A percentile compares a stretch with the other conserved stretches of the same genome.
Conservation (phyloP, 2,113 vertebrate species). For the Formicarius rufipectus region DNA sequence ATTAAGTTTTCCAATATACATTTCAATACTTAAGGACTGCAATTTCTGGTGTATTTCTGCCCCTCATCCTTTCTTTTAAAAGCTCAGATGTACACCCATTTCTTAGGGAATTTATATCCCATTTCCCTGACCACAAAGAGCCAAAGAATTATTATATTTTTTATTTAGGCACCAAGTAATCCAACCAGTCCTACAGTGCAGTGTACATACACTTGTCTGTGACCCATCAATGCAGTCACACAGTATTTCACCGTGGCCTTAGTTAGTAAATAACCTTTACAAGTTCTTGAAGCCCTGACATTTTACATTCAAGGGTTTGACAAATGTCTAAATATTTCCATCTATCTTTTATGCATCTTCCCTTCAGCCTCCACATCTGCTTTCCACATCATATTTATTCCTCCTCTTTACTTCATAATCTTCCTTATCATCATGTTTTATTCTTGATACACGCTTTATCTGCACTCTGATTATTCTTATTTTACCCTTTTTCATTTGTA, state of each 20-base stretch:
- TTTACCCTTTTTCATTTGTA: not conserved
- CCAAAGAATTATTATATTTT: slow-evolving; percentile 32
- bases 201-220: not conserved
- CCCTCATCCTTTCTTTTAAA: not conserved
- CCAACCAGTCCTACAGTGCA: not conserved
- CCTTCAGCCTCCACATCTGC: not conserved
- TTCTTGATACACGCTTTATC: not conserved
- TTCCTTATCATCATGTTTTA: not conserved
- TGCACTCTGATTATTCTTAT: not conserved
- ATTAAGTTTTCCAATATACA: not conserved
- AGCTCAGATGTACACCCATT: slow-evolving; percentile 18
- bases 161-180: not conserved
- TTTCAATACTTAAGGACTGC: not conserved
- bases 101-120: slow-evolving; percentile 3
- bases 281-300: slow-evolving; percentile 14
- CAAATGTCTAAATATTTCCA: slow-evolving; percentile 51
- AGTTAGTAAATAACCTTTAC: slow-evolving; percentile 49
- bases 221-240: not conserved
- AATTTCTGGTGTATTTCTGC: not conserved
- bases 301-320: slow-evolving; percentile 21
- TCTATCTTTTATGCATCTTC: slow-evolving; percentile 1
- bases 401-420: slow-evolving; percentile 32
- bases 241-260: not conserved
- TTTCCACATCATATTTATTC: slow-evolving; percentile 16
- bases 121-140: slow-evolving; percentile 17